These are phyloP conservation scores for Fregata magnificens DNA, from an alignment of 2,113 vertebrate genomes.

Conservation along the genomic window DNA sequence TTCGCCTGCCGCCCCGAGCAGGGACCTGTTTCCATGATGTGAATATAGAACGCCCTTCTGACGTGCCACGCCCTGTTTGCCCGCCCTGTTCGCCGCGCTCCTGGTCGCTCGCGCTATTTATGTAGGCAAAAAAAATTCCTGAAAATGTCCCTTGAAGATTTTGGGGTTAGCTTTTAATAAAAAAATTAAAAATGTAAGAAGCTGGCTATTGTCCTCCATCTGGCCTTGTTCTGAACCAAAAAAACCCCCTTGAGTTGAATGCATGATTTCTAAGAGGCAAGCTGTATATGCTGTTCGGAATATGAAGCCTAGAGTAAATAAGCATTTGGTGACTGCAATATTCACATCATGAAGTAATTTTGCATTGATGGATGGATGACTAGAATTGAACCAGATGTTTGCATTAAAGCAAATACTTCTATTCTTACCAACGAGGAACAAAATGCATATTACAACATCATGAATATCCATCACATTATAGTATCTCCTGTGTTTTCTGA, in stretches of 20 bases:
- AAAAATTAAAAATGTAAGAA: background rate
- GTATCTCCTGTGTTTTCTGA: background rate
- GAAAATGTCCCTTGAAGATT: background rate
- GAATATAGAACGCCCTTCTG: no score
- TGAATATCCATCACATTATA: background rate
- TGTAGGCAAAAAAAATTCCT: background rate
- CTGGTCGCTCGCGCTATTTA: no score
- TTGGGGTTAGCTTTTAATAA: background rate
- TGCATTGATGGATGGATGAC: background rate
- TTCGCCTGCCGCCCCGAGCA: no score
- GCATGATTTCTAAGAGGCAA: background rate
- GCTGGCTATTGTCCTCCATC: background rate
- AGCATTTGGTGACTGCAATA: background rate
- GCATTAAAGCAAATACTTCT: background rate
- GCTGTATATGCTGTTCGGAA: background rate
- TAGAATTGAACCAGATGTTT: background rate
- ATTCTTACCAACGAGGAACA: background rate
- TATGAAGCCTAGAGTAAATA: background rate
- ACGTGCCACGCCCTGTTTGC: no score
- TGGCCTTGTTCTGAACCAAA: background rate
- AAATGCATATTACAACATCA: background rate
- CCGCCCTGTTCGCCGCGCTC: no score
- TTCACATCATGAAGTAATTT: background rate
- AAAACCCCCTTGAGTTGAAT: background rate
- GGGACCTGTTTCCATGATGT: no score